Evolutionary conservation across 2,888 invertebrate genomes (phyloP).

Genomic region (Trichogramma evanescens): DNA sequence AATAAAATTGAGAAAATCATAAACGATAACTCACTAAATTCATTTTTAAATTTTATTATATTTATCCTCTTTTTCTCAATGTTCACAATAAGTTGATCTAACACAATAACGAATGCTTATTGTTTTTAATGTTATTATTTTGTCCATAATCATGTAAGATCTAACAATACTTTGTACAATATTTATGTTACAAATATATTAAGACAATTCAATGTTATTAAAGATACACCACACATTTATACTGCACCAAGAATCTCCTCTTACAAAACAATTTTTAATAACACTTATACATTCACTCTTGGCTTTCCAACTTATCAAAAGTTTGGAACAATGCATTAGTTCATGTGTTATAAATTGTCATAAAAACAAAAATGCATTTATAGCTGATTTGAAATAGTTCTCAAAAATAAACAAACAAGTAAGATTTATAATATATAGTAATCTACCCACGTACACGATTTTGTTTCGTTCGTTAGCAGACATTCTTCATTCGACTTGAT

Average conservation of each 20-base stretch:
- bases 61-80: constrained; percentile 5
- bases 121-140: constrained; percentile 25
- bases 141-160: constrained; percentile 37
- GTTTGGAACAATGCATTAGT: constrained; percentile 25
- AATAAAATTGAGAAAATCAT: too few species aligned
- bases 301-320: constrained; percentile 10
- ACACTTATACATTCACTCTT: constrained; percentile 15
- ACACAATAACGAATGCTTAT: constrained; percentile 18
- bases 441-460: constrained; percentile 38
- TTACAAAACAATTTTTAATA: constrained; percentile 17
- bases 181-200: constrained; percentile 46
- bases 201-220: constrained; percentile 36
- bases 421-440: constrained; percentile 26
- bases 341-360: constrained; percentile 23
- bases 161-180: constrained; percentile 47
- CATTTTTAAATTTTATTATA: not conserved
- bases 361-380: constrained; percentile 25
- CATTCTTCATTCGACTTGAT: constrained; percentile 37
- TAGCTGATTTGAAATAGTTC: constrained; percentile 22
- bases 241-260: constrained; percentile 11
- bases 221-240: constrained; percentile 14
- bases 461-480: constrained; percentile 27
- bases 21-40: too few species aligned
- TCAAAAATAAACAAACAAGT: constrained; percentile 21
- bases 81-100: constrained; percentile 9